Base-by-base conservation (phyloP, 2,888 invertebrate species). In the Saturnia pavonia region DNA sequence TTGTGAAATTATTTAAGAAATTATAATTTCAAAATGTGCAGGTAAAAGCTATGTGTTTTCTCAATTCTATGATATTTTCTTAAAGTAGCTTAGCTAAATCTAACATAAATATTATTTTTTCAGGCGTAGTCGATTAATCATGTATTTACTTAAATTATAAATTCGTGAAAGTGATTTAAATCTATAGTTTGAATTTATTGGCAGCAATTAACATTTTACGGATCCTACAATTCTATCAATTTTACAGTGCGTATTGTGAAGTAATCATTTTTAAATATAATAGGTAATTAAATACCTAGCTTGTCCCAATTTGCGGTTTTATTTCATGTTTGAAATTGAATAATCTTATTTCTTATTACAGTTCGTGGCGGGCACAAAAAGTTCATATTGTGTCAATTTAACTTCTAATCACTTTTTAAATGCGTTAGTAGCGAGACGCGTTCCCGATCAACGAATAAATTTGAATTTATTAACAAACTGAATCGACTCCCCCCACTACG, bases 321-420 rank as follows among this genome's bases (percentile, higher is more conserved):
- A 76, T 76, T 74, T 70, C 73, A 83, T 84, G 27, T 25, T 60
- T 60, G 82, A 91, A 91, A 93, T 92, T 90, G 87, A 90, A 92
- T 92, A 90, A 91, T 90, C 87, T 85, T 81, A 85, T 86, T 88
- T 88, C 85, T 88, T 87, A 92, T 91, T 90, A 91, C 85, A 82
- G 78, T 76, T 74, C 81, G 82, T 75, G 78, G 82, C 80, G 81
- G 83, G 84, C 83, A 91, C 91, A 93, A 92, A 93, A 93, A 94
- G 89, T 92, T 92, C 91, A 89, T 92, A 92, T 91, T 93, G 92
- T 94, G 92, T 92, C 94, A 94, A 93, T 94, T 91, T 90, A 90
- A 93, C 88, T 92, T 92, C 89, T 94, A 94, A 94, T 92, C 92
- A 92, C 92, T 94, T 94, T 94, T 92, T 92, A 93, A 94, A 92